Percentiles rank a stretch among this genome's conserved stretches.
Conservation (phyloP, 2,797 vertebrate species). For the Furcifer pardalis region DNA sequence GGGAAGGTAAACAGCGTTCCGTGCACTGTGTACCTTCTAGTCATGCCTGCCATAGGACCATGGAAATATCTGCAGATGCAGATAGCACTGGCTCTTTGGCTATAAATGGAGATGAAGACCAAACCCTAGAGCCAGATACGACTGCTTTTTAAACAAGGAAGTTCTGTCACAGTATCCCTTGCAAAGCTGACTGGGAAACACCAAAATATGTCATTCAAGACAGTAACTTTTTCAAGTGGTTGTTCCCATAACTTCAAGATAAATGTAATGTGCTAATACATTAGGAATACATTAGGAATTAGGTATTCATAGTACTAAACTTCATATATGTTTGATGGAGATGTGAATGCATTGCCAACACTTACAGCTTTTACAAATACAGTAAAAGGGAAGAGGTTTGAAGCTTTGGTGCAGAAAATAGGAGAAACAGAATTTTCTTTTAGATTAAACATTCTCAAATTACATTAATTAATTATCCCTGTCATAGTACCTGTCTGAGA, state of each 20-base stretch:
- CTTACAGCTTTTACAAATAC: background rate
- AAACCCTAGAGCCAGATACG: no score
- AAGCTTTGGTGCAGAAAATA: background rate
- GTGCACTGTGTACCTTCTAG: no score
- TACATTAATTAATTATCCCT: constrained; percentile 2
- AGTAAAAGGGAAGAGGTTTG: background rate
- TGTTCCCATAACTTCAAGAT: background rate
- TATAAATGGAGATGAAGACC: no score
- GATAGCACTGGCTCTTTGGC: no score
- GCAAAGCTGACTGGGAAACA: no score
- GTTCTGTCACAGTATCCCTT: no score
- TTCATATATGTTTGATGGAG: background rate
- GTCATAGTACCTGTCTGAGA: constrained; percentile 54
- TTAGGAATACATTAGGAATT: background rate
- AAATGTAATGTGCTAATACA: background rate
- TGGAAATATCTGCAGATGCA: no score
- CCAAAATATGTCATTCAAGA: no score
- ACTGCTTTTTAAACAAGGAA: no score
- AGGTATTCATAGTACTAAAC: background rate
- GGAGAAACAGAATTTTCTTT: background rate
- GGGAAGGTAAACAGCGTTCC: no score
- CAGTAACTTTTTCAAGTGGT: no score
- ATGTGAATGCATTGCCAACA: background rate
- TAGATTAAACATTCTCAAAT: background rate
- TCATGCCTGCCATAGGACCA: no score